Percentiles rank a stretch among this genome's conserved stretches.
phyloP scores from a whole-genome alignment of 2,113 vertebrate genomes.

The Aspiorhynchus laticeps region DNA sequence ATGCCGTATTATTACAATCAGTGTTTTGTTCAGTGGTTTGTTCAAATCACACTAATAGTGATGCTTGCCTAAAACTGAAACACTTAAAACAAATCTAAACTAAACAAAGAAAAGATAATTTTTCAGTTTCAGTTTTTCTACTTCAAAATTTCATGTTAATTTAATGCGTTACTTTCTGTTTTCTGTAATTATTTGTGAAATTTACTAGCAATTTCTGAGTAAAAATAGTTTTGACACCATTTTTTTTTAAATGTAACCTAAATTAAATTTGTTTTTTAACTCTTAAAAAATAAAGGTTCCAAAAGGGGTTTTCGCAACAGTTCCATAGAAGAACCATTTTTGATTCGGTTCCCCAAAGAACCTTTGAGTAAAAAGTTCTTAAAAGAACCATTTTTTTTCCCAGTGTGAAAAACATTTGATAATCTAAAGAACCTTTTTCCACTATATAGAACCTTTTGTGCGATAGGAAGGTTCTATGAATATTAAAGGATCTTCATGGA shows the following conservation, averaged over 20 bases:
- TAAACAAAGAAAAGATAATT: not conserved
- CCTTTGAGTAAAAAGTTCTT: not conserved
- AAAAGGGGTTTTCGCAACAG: not conserved
- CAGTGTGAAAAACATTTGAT: no score
- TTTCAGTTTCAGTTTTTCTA: not conserved
- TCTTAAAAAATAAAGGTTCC: no score
- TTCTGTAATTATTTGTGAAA: not conserved
- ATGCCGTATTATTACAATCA: not conserved
- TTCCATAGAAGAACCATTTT: not conserved
- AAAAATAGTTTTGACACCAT: not conserved
- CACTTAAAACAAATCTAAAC: not conserved
- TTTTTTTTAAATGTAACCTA: not conserved
- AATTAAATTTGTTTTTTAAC: not conserved
- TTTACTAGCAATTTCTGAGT: not conserved
- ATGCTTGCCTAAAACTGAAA: not conserved
- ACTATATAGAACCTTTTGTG: no score
- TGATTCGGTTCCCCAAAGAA: not conserved
- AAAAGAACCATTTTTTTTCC: no score
- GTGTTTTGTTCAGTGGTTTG: conserved; percentile 3
- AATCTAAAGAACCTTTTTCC: no score
- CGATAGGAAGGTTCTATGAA: no score
- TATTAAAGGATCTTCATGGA: no score
- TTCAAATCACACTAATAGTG: not conserved
- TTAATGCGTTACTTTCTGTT: not conserved
- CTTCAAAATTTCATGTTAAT: not conserved